Evolutionary conservation across 2,888 invertebrate genomes (phyloP), one percentile per base, ranked within the genome.

Genomic region (Chloroclysta siterata): DNA sequence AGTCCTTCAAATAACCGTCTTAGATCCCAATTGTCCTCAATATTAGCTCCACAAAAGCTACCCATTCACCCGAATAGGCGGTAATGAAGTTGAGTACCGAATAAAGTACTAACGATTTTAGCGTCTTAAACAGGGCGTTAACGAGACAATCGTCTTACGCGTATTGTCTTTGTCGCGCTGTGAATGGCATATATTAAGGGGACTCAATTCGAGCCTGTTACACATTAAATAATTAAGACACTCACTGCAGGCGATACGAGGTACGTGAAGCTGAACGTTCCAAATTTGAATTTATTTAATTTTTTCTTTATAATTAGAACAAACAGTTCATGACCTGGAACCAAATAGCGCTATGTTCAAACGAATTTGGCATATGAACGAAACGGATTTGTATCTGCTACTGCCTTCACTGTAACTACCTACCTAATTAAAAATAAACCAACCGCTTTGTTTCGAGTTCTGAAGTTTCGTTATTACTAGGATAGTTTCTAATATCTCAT

Each of bases 21-120:
- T 28, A 65, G 11, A 57, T 51, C 41, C 44, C 53, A 61, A 61
- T 61, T 65, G 57, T 65, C 60, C 57, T 33, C 53, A 58, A 61
- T 61, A 67, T 64, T 67, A 67, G 61, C 67, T 44, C 39, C 58
- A 70, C 70, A 72, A 70, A 68, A 60, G 72, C 70, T 46, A 65
- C 63, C 64, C 60, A 68, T 68, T 72, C 65, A 70, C 66, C 66
- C 69, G 63, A 65, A 68, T 67, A 71, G 65, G 67, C 63, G 68
- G 70, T 70, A 65, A 69, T 70, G 70, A 69, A 70, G 70, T 69
- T 61, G 65, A 69, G 68, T 63, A 66, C 69, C 64, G 58, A 68
- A 69, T 69, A 70, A 72, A 72, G 70, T 70, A 70, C 72, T 72
- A 72, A 72, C 70, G 70, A 73, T 71, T 71, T 66, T 57, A 70